phyloP scores from a whole-genome alignment of 1,140 invertebrate genomes.

The Drosophila funebris region DNA sequence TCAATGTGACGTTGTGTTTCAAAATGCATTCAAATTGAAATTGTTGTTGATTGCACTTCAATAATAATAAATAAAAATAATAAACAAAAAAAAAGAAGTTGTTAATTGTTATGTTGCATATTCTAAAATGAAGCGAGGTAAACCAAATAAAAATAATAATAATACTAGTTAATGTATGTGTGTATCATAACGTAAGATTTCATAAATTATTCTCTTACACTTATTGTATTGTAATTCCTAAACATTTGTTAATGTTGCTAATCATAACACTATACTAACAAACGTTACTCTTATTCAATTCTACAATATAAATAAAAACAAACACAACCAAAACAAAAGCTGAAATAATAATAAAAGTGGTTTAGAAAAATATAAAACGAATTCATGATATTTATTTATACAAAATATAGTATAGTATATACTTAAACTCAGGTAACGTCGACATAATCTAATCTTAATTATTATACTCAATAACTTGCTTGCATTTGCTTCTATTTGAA shows the following conservation, averaged over 20 bases:
- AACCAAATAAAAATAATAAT: constrained; percentile 40
- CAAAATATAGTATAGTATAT: no score
- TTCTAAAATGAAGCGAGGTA: constrained; percentile 37
- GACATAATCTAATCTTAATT: no score
- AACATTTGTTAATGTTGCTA: constrained; percentile 77
- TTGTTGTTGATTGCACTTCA: constrained; percentile 37
- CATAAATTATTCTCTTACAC: constrained; percentile 59
- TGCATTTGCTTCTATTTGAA: no score
- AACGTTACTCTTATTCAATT: constrained; percentile 56
- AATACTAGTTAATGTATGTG: constrained; percentile 34
- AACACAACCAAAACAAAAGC: background rate
- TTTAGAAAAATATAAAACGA: constrained; percentile 6
- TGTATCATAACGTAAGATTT: constrained; percentile 44
- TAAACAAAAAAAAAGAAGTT: constrained; percentile 36
- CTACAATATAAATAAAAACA: constrained; percentile 29
- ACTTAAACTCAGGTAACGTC: no score
- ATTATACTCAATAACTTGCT: no score
- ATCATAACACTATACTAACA: constrained; percentile 47
- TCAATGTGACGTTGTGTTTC: constrained; percentile 40
- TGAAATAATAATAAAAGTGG: constrained; percentile 28
- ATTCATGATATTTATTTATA: no score
- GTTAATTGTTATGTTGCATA: constrained; percentile 79
- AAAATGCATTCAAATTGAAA: constrained; percentile 29
- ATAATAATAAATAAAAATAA: constrained; percentile 12
- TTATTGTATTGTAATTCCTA: constrained; percentile 68